phyloP scores from a whole-genome alignment of 2,797 vertebrate species.

The Natrix natrix region DNA sequence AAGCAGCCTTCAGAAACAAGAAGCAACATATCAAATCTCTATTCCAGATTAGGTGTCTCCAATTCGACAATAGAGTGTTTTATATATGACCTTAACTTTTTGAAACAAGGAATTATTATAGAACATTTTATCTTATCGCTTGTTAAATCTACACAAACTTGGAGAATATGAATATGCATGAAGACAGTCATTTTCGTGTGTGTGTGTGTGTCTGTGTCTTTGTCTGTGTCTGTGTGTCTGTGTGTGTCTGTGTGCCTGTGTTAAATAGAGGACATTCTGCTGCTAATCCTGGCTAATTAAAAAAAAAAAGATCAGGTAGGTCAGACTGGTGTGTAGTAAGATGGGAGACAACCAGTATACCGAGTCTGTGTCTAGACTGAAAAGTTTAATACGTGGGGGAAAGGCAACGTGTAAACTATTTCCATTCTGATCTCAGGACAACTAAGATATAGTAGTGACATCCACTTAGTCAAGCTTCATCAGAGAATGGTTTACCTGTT shows the following conservation, averaged over 20 bases:
- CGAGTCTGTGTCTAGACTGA: not conserved
- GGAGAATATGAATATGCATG: not conserved
- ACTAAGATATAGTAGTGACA: not conserved
- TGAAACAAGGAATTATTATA: not conserved
- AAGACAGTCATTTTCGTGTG: not conserved
- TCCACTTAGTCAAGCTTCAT: not conserved
- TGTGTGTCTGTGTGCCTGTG: not conserved
- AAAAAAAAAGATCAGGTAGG: not conserved
- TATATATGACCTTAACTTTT: not conserved
- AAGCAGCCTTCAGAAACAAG: not conserved
- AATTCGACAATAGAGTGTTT: not conserved
- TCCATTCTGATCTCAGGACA: not conserved
- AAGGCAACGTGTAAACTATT: not conserved
- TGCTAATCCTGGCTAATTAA: not conserved
- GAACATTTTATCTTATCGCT: not conserved
- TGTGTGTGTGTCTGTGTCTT: not conserved
- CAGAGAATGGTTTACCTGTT: slow-evolving; percentile 33
- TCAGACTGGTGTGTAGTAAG: not conserved
- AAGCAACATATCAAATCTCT: not conserved
- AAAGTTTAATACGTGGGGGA: not conserved
- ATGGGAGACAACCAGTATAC: not conserved
- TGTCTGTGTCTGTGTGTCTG: too few species aligned
- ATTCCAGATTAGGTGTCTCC: not conserved
- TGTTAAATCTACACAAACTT: not conserved
- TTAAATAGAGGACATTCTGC: not conserved